Evolutionary conservation across 2,113 vertebrate genomes (phyloP).

Genomic region (Acanthochromis polyacanthus): DNA sequence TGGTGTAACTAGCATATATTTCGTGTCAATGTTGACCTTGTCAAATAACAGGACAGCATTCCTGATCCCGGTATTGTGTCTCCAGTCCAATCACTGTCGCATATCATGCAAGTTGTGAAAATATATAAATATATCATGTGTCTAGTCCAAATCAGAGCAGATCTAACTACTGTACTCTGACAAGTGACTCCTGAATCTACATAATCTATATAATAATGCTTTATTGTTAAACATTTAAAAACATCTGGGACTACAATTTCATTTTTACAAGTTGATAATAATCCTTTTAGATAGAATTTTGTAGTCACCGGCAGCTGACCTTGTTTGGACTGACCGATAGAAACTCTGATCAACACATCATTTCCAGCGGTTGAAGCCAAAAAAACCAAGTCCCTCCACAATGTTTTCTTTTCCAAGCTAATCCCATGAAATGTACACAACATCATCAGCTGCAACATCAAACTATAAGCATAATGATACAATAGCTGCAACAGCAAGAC

Average conservation of each 20-base stretch:
- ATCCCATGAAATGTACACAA: neutral
- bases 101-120: neutral
- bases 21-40: no score
- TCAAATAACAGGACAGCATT: neutral
- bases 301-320: neutral
- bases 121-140: neutral
- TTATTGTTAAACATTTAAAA: no score
- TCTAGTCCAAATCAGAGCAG: neutral
- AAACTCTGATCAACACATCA: neutral
- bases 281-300: neutral
- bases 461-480: neutral
- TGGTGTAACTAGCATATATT: neutral
- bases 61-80: neutral
- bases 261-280: no score
- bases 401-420: neutral
- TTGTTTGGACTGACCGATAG: neutral
- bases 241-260: no score
- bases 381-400: neutral
- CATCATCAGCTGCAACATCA: neutral
- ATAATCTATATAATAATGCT: no score
- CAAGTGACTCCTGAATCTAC: neutral
- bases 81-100: neutral
- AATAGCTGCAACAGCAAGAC: neutral
- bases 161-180: neutral
- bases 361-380: constrained; percentile 3